phyloP scores from a whole-genome alignment of 2,797 vertebrate species.

The Acipenser oxyrinchus region DNA sequence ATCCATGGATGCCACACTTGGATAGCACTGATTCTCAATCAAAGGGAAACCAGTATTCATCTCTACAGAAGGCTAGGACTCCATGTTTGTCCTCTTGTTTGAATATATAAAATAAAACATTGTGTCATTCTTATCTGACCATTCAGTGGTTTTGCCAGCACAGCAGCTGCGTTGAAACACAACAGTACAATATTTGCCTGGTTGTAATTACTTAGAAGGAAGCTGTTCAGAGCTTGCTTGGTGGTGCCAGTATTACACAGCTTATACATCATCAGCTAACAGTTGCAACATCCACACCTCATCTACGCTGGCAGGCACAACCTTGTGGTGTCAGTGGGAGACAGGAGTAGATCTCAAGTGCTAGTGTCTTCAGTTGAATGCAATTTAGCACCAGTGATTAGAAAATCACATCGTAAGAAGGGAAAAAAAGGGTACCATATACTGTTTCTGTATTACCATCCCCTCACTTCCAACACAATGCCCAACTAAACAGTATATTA shows the following conservation, averaged over 20 bases:
- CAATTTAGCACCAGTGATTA: too few relatives aligned
- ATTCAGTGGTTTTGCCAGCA: background rate
- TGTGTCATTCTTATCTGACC: background rate
- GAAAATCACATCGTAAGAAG: too few relatives aligned
- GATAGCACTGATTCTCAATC: background rate
- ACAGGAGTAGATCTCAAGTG: too few relatives aligned
- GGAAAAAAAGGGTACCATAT: too few relatives aligned
- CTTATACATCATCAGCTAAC: background rate
- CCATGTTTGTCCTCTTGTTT: background rate
- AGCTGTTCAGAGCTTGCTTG: background rate
- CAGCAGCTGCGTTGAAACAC: background rate
- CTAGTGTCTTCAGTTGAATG: too few relatives aligned
- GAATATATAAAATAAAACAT: background rate
- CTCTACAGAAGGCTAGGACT: background rate
- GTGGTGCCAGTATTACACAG: background rate
- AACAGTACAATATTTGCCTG: background rate
- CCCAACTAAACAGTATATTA: too few relatives aligned
- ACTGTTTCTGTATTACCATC: too few relatives aligned
- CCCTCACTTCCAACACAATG: too few relatives aligned
- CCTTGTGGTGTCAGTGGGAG: too few relatives aligned
- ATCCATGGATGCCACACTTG: background rate
- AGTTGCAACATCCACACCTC: background rate
- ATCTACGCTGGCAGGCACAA: background rate
- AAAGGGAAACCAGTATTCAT: background rate
- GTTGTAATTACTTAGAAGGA: conserved; percentile 2